Evolutionary conservation across 2,888 invertebrate genomes (phyloP).

Genomic region (Drosophila ustulata): DNA sequence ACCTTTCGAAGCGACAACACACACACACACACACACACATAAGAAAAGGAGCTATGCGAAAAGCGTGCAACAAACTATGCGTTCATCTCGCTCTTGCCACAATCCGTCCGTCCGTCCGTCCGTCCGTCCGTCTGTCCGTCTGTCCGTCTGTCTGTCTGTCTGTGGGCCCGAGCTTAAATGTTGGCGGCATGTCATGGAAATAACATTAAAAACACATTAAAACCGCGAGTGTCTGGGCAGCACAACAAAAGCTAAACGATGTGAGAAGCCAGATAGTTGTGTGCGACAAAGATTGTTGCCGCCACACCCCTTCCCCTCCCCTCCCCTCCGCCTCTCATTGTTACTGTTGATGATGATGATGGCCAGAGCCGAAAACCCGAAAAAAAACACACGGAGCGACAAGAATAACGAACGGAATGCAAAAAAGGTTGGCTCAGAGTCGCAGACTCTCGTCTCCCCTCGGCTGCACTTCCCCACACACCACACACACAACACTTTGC

Average conservation of each 20-base stretch:
- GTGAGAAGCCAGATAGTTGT: slow-evolving; percentile 72
- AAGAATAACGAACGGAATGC: slow-evolving; percentile 42
- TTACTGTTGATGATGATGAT: slow-evolving; percentile 55
- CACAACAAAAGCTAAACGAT: slow-evolving; percentile 77
- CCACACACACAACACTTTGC: slow-evolving; percentile 37
- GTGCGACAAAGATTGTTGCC: slow-evolving; percentile 63
- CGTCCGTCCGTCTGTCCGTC: slow-evolving; percentile 50
- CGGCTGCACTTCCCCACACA: slow-evolving; percentile 29
- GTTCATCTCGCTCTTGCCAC: slow-evolving; percentile 53
- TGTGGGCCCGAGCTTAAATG: slow-evolving; percentile 73
- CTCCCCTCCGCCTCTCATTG: neutral
- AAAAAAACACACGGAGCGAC: slow-evolving; percentile 31
- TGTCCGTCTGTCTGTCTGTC: slow-evolving; percentile 20
- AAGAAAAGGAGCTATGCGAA: slow-evolving; percentile 40
- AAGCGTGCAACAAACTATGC: slow-evolving; percentile 77
- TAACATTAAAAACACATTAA: slow-evolving; percentile 82
- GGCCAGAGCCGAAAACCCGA: slow-evolving; percentile 55
- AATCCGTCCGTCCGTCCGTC: slow-evolving; percentile 9
- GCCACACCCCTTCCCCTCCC: neutral
- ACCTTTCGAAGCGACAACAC: slow-evolving; percentile 19
- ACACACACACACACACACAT: slow-evolving; percentile 6
- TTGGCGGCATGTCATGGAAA: slow-evolving; percentile 80
- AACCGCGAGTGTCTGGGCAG: slow-evolving; percentile 77
- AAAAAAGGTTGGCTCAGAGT: slow-evolving; percentile 35
- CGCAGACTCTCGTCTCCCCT: slow-evolving; percentile 17